Conservation (phyloP, 2,113 vertebrate genomes). For the Rhinogobius similis region DNA sequence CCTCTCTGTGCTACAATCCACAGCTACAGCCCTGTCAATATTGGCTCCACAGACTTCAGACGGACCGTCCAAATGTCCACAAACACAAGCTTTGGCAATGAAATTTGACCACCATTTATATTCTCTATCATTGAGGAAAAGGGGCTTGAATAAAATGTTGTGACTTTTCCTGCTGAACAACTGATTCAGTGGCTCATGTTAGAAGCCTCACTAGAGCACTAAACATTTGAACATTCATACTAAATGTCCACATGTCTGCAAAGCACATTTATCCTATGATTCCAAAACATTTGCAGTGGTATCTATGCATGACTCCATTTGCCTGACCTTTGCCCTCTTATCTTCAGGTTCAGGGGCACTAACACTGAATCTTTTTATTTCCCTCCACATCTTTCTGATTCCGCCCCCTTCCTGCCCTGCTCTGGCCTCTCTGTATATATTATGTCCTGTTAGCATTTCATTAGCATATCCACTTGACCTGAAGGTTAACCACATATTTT, state of each 20-base stretch:
- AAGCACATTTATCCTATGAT: neutral
- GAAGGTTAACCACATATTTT: slow-evolving; percentile 34
- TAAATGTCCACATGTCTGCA: neutral
- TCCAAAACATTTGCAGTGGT: neutral
- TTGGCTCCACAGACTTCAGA: slow-evolving; percentile 16
- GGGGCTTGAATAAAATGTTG: too few relatives aligned
- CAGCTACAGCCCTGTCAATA: slow-evolving; percentile 24
- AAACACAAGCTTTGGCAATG: neutral
- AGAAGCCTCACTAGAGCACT: too few relatives aligned
- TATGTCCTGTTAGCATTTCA: slow-evolving; percentile 30
- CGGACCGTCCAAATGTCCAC: slow-evolving; percentile 3
- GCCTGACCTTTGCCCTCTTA: neutral
- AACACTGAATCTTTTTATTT: slow-evolving; percentile 6
- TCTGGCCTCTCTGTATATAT: slow-evolving; percentile 45
- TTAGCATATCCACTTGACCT: slow-evolving; percentile 59
- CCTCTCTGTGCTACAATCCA: slow-evolving; percentile 10
- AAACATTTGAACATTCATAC: too few relatives aligned
- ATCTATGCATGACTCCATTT: neutral
- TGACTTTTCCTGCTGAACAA: too few relatives aligned
- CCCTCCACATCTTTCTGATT: too few relatives aligned
- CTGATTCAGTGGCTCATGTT: too few relatives aligned
- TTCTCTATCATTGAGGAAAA: neutral
- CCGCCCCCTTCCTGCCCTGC: neutral
- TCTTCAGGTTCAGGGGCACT: neutral
- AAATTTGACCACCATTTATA: neutral